phyloP scores from a whole-genome alignment of 2,113 vertebrate species.

The Microtus oregoni region DNA sequence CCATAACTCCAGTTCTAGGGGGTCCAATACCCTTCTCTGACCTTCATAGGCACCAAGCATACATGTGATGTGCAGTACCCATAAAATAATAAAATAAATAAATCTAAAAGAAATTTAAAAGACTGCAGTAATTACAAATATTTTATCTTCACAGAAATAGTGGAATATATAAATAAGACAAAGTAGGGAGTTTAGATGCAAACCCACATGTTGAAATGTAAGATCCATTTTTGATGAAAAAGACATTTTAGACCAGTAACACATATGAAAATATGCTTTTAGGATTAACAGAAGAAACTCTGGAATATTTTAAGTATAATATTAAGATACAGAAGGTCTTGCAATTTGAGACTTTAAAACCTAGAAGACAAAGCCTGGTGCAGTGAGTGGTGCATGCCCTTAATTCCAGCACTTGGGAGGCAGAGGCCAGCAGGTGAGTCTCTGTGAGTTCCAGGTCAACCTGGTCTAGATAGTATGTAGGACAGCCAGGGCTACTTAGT shows the following conservation, averaged over 20 bases:
- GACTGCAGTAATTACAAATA: slow-evolving; percentile 54
- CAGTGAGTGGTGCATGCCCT: no score
- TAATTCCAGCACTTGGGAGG: background rate
- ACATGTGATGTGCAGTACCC: background rate
- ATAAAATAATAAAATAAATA: background rate
- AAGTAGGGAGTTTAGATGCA: slow-evolving; percentile 59
- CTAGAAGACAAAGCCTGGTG: background rate
- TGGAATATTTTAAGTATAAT: slow-evolving; percentile 59
- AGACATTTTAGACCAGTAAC: slow-evolving; percentile 55
- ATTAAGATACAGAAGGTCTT: slow-evolving; percentile 19
- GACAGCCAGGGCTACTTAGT: background rate
- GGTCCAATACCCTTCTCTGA: background rate
- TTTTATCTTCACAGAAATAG: slow-evolving; percentile 51
- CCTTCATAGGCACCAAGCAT: background rate
- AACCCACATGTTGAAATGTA: slow-evolving; percentile 36
- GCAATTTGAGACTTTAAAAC: slow-evolving; percentile 44
- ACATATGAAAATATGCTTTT: slow-evolving; percentile 37
- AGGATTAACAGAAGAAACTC: slow-evolving; percentile 34
- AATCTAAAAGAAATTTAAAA: background rate
- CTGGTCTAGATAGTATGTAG: background rate
- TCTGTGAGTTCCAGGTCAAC: background rate
- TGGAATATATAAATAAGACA: slow-evolving; percentile 43
- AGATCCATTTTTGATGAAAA: slow-evolving; percentile 65
- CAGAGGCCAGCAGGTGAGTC: background rate
- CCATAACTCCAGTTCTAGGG: background rate